phyloP scores from a whole-genome alignment of 2,797 vertebrate genomes.

The Taeniopygia guttata region DNA sequence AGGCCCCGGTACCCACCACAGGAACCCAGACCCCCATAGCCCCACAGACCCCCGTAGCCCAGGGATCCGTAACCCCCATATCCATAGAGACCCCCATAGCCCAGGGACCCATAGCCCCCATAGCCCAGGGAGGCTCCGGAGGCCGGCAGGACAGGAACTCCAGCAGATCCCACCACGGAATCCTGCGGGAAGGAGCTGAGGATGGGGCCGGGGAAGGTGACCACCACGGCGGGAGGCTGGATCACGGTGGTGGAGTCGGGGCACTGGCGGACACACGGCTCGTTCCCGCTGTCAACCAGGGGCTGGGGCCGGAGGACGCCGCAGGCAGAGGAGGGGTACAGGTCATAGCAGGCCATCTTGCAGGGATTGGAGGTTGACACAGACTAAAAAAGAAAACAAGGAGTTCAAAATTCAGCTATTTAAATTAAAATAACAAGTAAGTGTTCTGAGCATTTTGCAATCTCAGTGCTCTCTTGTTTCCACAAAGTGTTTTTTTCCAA shows the following conservation, averaged over 20 bases:
- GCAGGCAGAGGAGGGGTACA: background rate
- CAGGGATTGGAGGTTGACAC: background rate
- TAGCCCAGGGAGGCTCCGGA: background rate
- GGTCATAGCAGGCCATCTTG: background rate
- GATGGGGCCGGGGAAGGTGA: background rate
- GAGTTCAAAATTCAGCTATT: background rate
- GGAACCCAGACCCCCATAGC: background rate
- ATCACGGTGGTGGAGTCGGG: background rate
- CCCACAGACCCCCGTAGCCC: background rate
- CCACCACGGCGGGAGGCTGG: fast-evolving
- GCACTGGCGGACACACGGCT: background rate
- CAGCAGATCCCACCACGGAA: background rate
- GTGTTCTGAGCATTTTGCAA: background rate
- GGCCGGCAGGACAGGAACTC: background rate
- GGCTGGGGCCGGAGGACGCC: background rate
- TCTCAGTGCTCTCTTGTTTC: background rate
- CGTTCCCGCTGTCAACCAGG: background rate
- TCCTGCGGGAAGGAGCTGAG: conserved; percentile 6
- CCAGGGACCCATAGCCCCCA: too few relatives aligned
- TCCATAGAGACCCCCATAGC: background rate
- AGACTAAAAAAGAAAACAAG: background rate
- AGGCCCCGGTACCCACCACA: background rate
- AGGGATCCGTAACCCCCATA: background rate
- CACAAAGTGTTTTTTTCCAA: fast-evolving
- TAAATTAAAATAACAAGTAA: background rate